Evolutionary conservation across 2,113 vertebrate genomes (phyloP).

Genomic region (Sebastes fasciatus): DNA sequence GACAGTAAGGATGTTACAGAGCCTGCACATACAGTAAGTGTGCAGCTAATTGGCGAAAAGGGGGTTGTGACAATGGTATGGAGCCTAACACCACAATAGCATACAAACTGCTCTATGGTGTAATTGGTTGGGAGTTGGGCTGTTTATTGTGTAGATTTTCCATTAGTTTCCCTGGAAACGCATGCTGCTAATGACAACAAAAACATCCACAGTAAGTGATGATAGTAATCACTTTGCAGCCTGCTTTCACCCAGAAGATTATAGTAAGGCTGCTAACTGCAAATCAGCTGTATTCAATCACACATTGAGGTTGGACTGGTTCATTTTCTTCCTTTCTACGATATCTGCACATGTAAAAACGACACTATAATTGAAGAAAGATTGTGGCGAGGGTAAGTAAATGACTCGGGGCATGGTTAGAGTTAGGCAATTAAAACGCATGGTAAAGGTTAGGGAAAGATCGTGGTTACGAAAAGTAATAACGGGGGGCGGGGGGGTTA

Average conservation of each 20-base stretch:
- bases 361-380: not conserved
- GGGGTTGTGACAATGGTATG: not conserved
- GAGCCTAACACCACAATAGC: not conserved
- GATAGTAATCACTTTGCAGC: not conserved
- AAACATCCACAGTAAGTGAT: not conserved
- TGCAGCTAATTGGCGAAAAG: conserved; percentile 7
- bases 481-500: not conserved
- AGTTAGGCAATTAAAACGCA: not conserved
- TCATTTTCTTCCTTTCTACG: not conserved
- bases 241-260: not conserved
- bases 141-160: not conserved
- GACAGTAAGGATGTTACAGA: not conserved
- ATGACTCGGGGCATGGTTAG: not conserved
- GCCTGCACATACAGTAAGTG: not conserved
- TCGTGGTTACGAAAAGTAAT: not conserved
- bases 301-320: not conserved
- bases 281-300: not conserved
- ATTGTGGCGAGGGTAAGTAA: not conserved
- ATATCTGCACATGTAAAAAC: not conserved
- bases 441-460: not conserved
- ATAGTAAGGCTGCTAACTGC: not conserved
- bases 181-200: not conserved
- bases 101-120: not conserved
- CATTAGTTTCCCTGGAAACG: conserved; percentile 15
- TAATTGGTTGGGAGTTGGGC: not conserved